These are phyloP conservation scores for Macrochelys suwanniensis DNA, from an alignment of 2,797 vertebrate species.

Conservation along the genomic window DNA sequence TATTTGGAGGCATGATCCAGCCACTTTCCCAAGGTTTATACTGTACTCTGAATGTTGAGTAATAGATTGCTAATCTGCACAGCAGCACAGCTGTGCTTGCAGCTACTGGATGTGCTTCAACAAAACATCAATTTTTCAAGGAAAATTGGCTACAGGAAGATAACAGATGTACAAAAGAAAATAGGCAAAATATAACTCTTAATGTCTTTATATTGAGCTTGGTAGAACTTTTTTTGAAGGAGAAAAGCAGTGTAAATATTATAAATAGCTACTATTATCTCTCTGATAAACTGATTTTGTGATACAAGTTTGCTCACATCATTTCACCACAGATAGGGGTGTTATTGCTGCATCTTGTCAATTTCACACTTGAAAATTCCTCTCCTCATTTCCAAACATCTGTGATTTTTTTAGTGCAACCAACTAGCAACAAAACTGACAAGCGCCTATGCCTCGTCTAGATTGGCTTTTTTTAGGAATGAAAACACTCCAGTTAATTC, in stretches of 20 bases:
- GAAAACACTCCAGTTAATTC: slow-evolving; percentile 41
- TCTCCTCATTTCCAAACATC: slow-evolving; percentile 12
- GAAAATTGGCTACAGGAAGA: slow-evolving; percentile 55
- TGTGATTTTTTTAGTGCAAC: slow-evolving; percentile 1
- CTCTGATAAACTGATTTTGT: slow-evolving; percentile 41
- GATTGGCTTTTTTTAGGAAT: slow-evolving; percentile 11
- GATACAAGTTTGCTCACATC: background rate
- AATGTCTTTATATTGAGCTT: slow-evolving; percentile 59
- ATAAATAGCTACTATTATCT: slow-evolving; percentile 17
- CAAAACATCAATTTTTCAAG: slow-evolving; percentile 53
- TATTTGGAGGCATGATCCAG: slow-evolving; percentile 10
- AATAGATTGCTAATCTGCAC: slow-evolving; percentile 67
- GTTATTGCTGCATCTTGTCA: slow-evolving; percentile 18
- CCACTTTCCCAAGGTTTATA: slow-evolving; percentile 43
- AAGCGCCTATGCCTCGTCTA: slow-evolving; percentile 1
- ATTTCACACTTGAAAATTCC: background rate
- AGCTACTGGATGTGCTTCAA: slow-evolving; percentile 66
- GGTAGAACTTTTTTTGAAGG: slow-evolving; percentile 29
- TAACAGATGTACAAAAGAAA: slow-evolving; percentile 75
- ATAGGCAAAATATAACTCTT: slow-evolving; percentile 42
- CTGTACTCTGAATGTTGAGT: slow-evolving; percentile 54
- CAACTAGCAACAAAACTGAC: slow-evolving; percentile 41
- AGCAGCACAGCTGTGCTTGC: slow-evolving; percentile 68
- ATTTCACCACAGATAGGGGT: slow-evolving; percentile 17
- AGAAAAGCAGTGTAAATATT: background rate